phyloP scores from a whole-genome alignment of 2,797 vertebrate species.

The Nannoperca obscura region DNA sequence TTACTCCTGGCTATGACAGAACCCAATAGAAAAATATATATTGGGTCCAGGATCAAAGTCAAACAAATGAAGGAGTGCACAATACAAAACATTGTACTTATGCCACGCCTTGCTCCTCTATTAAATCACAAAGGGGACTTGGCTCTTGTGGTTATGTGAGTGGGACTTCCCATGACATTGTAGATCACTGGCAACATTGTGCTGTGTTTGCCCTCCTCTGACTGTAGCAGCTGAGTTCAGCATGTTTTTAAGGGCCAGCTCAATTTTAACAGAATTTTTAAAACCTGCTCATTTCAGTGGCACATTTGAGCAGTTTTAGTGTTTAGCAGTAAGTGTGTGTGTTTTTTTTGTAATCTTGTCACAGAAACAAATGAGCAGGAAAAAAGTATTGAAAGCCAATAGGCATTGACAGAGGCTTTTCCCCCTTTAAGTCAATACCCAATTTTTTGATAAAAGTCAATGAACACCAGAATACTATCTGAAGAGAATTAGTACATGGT shows the following conservation, averaged over 20 bases:
- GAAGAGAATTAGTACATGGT: neutral
- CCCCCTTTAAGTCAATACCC: neutral
- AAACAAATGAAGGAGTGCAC: slow-evolving; percentile 36
- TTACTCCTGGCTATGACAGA: neutral
- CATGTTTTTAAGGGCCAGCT: slow-evolving; percentile 22
- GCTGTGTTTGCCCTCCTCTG: slow-evolving; percentile 26
- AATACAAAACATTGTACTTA: slow-evolving; percentile 27
- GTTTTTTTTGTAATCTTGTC: neutral
- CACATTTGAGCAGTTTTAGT: neutral
- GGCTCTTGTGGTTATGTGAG: slow-evolving; percentile 44
- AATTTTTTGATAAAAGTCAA: neutral
- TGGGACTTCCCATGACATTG: slow-evolving; percentile 52
- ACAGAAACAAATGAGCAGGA: neutral
- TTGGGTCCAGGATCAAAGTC: slow-evolving; percentile 6
- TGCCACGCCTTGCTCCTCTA: slow-evolving; percentile 29
- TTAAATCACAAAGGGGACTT: slow-evolving; percentile 53
- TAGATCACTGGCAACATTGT: slow-evolving; percentile 43
- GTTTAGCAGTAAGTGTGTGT: too few species aligned
- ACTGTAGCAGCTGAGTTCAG: slow-evolving; percentile 33
- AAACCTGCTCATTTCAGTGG: neutral
- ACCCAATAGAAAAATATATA: neutral
- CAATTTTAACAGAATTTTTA: neutral
- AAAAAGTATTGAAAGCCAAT: slow-evolving; percentile 1
- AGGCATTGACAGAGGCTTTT: neutral
- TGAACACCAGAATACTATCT: neutral